These are phyloP conservation scores for Heliconius aoede DNA, from an alignment of 2,888 invertebrate genomes.

Conservation along the genomic window DNA sequence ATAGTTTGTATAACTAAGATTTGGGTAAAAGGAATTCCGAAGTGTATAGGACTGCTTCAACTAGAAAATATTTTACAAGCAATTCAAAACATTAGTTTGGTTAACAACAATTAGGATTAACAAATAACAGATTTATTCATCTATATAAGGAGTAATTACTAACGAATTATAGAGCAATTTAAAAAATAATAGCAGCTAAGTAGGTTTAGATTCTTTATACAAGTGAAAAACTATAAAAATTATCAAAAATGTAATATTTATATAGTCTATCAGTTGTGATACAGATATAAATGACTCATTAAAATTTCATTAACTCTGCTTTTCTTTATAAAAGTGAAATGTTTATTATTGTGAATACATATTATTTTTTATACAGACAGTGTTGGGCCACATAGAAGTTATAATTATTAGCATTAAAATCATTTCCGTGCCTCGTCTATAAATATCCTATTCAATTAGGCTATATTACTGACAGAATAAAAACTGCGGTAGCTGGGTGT, in stretches of 20 bases:
- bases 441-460: conserved; percentile 72
- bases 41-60: neutral
- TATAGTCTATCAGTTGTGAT: conserved; percentile 4
- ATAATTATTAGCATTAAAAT: conserved; percentile 56
- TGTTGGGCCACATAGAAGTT: conserved; percentile 37
- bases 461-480: conserved; percentile 53
- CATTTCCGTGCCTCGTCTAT: conserved; percentile 69
- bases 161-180: neutral
- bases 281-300: conserved; percentile 4
- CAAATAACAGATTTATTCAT: neutral
- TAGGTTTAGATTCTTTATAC: neutral
- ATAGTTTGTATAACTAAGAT: neutral
- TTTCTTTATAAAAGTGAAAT: neutral
- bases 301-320: conserved; percentile 1
- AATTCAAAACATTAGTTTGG: neutral
- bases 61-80: neutral
- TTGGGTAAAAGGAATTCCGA: neutral
- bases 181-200: conserved; percentile 3
- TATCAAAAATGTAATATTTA: conserved; percentile 5
- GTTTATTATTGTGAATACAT: conserved; percentile 8
- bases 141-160: too few relatives aligned
- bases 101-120: neutral
- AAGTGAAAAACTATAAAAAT: neutral
- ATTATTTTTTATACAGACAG: neutral
- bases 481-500: conserved; percentile 61